Base-by-base conservation (phyloP, 2,888 invertebrate species). In the Neoitamus cyanurus region DNA sequence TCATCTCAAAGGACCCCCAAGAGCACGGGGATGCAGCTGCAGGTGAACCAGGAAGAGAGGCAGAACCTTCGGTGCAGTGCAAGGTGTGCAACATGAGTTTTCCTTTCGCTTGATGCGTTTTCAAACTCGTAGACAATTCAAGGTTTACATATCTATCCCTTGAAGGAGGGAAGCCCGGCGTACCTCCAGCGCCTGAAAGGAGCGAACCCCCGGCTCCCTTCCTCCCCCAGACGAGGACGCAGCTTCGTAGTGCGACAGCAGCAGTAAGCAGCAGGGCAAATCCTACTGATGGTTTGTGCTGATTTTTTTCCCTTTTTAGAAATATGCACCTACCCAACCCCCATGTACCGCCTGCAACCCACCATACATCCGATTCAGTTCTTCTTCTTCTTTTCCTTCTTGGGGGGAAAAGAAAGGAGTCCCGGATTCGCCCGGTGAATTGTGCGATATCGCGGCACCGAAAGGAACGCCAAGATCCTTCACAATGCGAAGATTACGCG, bases 1-100 rank as follows among this genome's bases (percentile, higher is more conserved):
- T 83, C 70, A 42, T 84, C 85, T 84, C 85, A 86, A 86, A 86
- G 82, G 84, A 85, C 84, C 84, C 20, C 83, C 83, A 34, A 46
- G 77, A 69, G 75, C 11, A 75, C 48, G 83, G 72, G 30, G 83
- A 58, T 28, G 34, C 78, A 31, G 25, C 15, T 78, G 31, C 48
- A 48, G 30, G 58, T 31, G 30, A 15, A 30, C 31, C 48, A 48
- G 78, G 78, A 48, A 78, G 7, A 34, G 31, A 48, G 78, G 78
- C n/a, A 78, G 20, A 78, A 20, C 42, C 78, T 78, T 48, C 58
- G 28, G 58, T 78, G 78, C 78, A 78, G 48, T 48, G 48, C 31
- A 37, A 82, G 82, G 82, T 82, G 82, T 82, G 82, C 82, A 82
- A 69, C 82, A 82, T 82, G 69, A 82, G 82, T 69, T 82, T 82